Evolutionary conservation across 2,888 invertebrate species (phyloP), one percentile per base, ranked within the genome.

Genomic region (Steinernema hermaphroditum): DNA sequence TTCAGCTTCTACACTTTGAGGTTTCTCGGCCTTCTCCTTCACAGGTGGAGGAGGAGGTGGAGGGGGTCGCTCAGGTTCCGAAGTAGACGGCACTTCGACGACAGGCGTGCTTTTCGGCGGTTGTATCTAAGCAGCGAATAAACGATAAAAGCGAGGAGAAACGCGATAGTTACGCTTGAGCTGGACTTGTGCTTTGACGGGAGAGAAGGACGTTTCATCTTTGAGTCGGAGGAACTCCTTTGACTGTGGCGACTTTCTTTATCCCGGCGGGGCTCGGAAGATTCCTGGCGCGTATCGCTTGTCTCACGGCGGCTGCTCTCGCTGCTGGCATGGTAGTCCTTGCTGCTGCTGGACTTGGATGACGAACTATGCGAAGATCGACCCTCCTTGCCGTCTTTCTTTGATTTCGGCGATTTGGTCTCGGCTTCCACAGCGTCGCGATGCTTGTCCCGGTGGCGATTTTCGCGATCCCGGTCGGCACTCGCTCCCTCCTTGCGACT

Each of bases 311-410:
- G 62, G 34, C 62, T 62, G 62, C 62, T 14, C 62, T 62, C 62
- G 29, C 34, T 32, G 19, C 29, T 29, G 29, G 27, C 29, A 29
- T 62, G 62, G 62, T 62, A 12, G 29, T 62, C 29, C 29, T 24
- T 62, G 62, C 54, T 54, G 27, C 54, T 54, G 54, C 62, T 62
- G 62, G 62, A 62, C 62, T 62, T 62, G 62, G 62, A 62, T n/a
- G 62, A 62, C 62, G 62, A 62, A 32, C 62, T 32, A 32, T 62
- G 62, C 29, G 62, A 62, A 29, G 34, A 27, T 32, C 62, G 29
- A 16, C 62, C 62, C 32, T 29, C 62, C 62, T 54, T 54, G 14
- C 19, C 54, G 27, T 62, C 62, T 32, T 62, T 62, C 62, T 62
- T 62, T 32, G 62, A 62, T 32, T 62, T 62, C 32, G 62, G 62